Base-by-base conservation (phyloP, 2,797 vertebrate species). In the Eospalax fontanierii region DNA sequence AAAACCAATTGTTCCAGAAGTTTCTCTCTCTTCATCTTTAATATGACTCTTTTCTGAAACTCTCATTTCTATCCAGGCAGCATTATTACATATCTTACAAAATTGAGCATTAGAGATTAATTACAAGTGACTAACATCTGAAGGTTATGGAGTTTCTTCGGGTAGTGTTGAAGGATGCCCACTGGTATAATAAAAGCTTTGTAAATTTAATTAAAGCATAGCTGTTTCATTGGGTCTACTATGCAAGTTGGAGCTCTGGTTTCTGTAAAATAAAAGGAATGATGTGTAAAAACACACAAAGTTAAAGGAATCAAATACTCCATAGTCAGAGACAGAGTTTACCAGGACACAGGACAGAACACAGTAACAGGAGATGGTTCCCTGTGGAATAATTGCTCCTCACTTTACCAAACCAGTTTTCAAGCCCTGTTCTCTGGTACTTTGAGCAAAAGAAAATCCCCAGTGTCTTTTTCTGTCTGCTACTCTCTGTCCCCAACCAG, bases 131-230 rank as follows among this genome's bases (percentile, higher is more conserved):
- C 97, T 66, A 92, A 82, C 4, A 24, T 97, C 83, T 93, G 76
- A 93, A 92, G 40, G 79, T 19, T 38, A 73, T 94, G 89, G 86
- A 79, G 19, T 96, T 97, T 95, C 92, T 95, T 95, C n/a, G 63
- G 40, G 46, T 96, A 38, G 8, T 84, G 87, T 78, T 90, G 81
- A 91, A 96, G 38, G 24, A 50, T 96, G 74, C n/a, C 6, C 82
- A 89, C 50, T 63, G 38, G 96, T 91, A 46, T 95, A 33, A 81
- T 74, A 92, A 90, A 92, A 94, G 21, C 74, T 92, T 61, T 1
- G 2, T 93, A 97, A 96, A 97, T 97, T 97, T 97, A 94, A 95
- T 96, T 98, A 97, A 97, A 98, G 96, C 33, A 92, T 82, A 97
- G 61, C 33, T 93, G 12, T 96, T 97, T 97, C 92, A 95, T 54